Percentiles rank a stretch among this genome's conserved stretches.
Evolutionary conservation across 2,113 vertebrate species (phyloP).

Genomic region (Zonotrichia leucophrys): DNA sequence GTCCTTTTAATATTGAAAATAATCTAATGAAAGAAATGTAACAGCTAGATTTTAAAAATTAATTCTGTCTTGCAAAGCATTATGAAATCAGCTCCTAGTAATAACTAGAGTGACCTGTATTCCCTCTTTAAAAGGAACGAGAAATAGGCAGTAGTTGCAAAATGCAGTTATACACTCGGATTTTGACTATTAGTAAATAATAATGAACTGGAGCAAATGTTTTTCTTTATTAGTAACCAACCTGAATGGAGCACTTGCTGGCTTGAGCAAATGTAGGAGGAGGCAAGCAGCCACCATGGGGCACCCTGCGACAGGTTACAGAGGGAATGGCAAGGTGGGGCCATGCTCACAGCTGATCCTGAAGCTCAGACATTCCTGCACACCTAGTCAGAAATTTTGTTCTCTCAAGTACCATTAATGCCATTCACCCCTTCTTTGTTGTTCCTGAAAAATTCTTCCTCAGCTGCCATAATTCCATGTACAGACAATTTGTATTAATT

Average conservation of each 20-base stretch:
- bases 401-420: neutral
- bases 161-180: neutral
- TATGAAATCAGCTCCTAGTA: neutral
- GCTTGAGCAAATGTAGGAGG: neutral
- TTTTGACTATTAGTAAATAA: neutral
- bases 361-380: neutral
- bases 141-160: neutral
- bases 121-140: neutral
- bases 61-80: neutral
- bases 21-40: neutral
- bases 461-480: neutral
- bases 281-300: constrained; percentile 46
- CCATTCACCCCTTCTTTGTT: neutral
- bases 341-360: neutral
- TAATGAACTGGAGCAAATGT: neutral
- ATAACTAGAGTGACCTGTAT: neutral
- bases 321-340: neutral
- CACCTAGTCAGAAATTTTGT: neutral
- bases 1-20: neutral
- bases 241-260: neutral
- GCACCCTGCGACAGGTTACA: constrained; percentile 43
- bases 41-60: neutral
- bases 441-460: neutral
- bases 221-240: neutral
- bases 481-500: neutral